Percentiles rank a stretch among this genome's conserved stretches.
phyloP scores from a whole-genome alignment of 2,113 vertebrate genomes.

The Spheniscus mendiculus region DNA sequence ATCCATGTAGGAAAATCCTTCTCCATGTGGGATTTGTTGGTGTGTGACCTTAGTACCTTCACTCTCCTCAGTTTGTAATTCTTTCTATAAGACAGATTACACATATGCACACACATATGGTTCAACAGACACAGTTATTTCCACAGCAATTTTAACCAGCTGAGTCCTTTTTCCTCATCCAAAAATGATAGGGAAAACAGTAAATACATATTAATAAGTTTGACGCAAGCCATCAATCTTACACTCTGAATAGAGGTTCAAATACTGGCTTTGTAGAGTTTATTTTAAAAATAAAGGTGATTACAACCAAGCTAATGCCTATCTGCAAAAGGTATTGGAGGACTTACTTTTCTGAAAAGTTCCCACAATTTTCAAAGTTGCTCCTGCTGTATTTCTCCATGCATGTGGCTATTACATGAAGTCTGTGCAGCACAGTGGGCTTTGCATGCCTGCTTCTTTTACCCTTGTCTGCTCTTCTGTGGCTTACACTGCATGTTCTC shows the following conservation, averaged over 20 bases:
- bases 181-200: not conserved
- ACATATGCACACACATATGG: not conserved
- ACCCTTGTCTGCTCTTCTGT: not conserved
- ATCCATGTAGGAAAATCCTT: not conserved
- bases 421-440: not conserved
- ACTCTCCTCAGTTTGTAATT: not conserved
- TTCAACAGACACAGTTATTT: not conserved
- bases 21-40: not conserved
- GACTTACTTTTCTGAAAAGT: not conserved
- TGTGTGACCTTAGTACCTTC: slow-evolving; percentile 8
- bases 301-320: not conserved
- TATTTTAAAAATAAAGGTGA: not conserved
- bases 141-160: not conserved
- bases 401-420: not conserved
- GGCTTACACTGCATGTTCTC: not conserved
- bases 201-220: not conserved
- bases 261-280: not conserved
- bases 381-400: not conserved
- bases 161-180: not conserved
- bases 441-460: not conserved
- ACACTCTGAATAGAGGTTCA: not conserved
- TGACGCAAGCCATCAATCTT: not conserved
- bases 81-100: not conserved
- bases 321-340: not conserved
- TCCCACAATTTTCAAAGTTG: not conserved